These are phyloP conservation scores for Datnioides undecimradiatus DNA, from an alignment of 2,113 vertebrate species.

Conservation along the genomic window DNA sequence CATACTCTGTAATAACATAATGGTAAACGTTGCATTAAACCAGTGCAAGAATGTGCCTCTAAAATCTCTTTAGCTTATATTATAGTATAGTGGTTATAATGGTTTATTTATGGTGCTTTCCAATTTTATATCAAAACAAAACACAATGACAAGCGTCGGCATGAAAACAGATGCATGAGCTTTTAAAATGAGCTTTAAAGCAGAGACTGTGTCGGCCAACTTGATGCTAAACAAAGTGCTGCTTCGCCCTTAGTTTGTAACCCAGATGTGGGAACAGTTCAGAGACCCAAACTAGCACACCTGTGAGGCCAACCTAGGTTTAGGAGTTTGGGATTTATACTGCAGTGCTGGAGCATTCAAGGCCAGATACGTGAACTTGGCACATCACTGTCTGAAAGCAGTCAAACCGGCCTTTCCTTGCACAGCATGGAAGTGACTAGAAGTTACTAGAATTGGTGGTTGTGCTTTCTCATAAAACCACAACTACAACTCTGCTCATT, in stretches of 20 bases:
- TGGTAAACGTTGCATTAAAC: not conserved
- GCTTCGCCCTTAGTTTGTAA: not conserved
- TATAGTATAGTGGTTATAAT: not conserved
- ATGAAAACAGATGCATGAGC: not conserved
- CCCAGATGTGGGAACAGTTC: not conserved
- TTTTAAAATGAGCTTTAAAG: not conserved
- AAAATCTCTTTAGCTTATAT: not conserved
- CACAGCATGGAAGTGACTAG: not conserved
- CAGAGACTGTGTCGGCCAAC: not conserved
- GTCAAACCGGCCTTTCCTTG: not conserved
- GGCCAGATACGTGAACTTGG: not conserved
- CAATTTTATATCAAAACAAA: not conserved
- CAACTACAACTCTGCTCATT: no score
- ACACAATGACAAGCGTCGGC: not conserved
- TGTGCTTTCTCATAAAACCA: no score
- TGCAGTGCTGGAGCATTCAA: not conserved
- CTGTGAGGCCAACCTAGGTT: not conserved
- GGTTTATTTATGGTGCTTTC: not conserved
- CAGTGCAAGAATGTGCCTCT: not conserved
- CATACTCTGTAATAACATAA: slow-evolving; percentile 9
- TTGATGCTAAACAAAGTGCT: no score
- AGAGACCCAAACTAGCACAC: not conserved
- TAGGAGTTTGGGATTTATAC: not conserved
- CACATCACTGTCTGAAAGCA: not conserved
- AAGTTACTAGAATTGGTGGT: no score